These are phyloP conservation scores for Pterostichus niger DNA, from an alignment of 2,888 invertebrate species.

Conservation along the genomic window DNA sequence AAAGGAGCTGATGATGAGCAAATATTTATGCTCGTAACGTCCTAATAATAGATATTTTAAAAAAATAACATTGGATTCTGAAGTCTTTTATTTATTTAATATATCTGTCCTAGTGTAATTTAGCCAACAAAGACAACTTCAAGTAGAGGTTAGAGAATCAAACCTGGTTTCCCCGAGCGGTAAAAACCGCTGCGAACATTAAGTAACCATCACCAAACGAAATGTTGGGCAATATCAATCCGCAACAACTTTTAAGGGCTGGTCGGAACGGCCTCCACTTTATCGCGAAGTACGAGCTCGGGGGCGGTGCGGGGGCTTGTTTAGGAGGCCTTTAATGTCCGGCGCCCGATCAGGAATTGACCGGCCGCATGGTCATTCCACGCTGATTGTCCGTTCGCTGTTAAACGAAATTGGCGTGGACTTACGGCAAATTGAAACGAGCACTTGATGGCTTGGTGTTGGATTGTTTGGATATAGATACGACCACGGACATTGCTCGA, in stretches of 20 bases:
- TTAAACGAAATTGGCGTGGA: conserved; percentile 62
- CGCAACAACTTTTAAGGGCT: conserved; percentile 59
- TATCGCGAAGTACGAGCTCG: conserved; percentile 4
- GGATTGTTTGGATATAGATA: too few relatives aligned
- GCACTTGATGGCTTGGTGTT: not conserved
- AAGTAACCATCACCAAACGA: conserved; percentile 54
- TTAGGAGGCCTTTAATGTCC: conserved; percentile 60
- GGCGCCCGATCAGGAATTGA: conserved; percentile 63
- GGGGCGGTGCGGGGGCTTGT: conserved; percentile 38
- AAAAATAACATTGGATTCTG: too few relatives aligned
- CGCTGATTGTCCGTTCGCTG: conserved; percentile 54
- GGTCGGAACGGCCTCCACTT: conserved; percentile 47
- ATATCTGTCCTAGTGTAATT: too few relatives aligned
- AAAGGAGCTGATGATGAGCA: too few relatives aligned
- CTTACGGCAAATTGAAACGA: conserved; percentile 39
- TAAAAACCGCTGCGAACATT: conserved; percentile 53
- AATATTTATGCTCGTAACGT: too few relatives aligned
- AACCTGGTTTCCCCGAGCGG: conserved; percentile 44
- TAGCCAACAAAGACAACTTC: not conserved
- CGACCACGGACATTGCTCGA: too few relatives aligned
- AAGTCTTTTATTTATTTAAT: too few relatives aligned
- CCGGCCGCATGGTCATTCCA: conserved; percentile 45
- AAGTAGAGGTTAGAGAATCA: conserved; percentile 10
- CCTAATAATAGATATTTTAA: too few relatives aligned
- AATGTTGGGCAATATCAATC: conserved; percentile 65